Conservation (phyloP, 2,113 vertebrate genomes). For the Trematomus loennbergii region DNA sequence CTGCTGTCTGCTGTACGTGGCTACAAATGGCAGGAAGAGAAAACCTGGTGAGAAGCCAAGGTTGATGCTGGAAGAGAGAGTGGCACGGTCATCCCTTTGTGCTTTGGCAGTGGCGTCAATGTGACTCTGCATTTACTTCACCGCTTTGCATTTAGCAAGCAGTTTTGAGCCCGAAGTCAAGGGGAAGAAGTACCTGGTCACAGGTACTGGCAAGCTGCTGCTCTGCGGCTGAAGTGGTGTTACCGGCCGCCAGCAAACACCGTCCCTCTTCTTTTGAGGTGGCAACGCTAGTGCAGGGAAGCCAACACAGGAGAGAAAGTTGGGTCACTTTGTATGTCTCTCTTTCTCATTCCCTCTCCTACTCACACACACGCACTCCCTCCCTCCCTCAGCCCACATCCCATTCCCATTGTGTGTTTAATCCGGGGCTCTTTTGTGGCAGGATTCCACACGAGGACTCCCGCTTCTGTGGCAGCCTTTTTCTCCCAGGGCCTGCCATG, state of each 20-base stretch:
- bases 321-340: constrained; percentile 58
- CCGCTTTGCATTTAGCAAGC: background rate
- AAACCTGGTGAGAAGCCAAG: constrained; percentile 42
- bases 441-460: constrained; percentile 85
- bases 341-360: constrained; percentile 31
- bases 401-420: constrained; percentile 85
- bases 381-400: constrained; percentile 76
- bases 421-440: constrained; percentile 85
- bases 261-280: constrained; percentile 31
- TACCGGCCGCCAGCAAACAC: constrained; percentile 16
- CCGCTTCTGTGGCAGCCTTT: constrained; percentile 77
- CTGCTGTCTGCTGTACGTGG: constrained; percentile 25
- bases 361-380: constrained; percentile 24
- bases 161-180: constrained; percentile 48
- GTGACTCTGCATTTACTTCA: constrained; percentile 48
- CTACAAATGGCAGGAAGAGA: constrained; percentile 30
- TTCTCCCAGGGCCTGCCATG: constrained; percentile 77
- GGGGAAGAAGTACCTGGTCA: constrained; percentile 52
- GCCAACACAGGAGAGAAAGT: constrained; percentile 42
- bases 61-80: constrained; percentile 17
- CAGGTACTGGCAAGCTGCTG: constrained; percentile 33
- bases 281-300: constrained; percentile 7
- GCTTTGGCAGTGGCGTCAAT: constrained; percentile 26
- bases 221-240: constrained; percentile 35
- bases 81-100: constrained; percentile 22